Evolutionary conservation across 2,113 vertebrate species (phyloP).

Genomic region (Pangasianodon hypophthalmus): DNA sequence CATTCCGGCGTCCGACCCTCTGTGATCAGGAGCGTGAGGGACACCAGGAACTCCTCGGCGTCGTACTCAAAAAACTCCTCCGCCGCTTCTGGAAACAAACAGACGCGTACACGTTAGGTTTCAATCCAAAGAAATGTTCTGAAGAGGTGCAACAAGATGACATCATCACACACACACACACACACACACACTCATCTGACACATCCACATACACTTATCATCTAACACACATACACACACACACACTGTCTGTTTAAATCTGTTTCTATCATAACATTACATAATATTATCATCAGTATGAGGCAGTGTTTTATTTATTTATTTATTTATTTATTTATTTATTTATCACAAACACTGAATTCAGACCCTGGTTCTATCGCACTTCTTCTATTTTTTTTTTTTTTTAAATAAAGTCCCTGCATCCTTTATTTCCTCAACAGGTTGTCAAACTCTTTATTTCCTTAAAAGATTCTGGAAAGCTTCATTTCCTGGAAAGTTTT

Average conservation of each 20-base stretch:
- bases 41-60: conserved; percentile 95
- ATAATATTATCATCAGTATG: background rate
- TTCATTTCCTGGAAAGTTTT: background rate
- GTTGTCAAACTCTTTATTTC: background rate
- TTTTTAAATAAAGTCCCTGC: background rate
- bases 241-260: background rate
- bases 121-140: background rate
- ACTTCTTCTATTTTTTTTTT: background rate
- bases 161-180: conserved; percentile 1
- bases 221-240: conserved; percentile 9
- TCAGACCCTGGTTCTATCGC: background rate
- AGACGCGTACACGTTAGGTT: background rate
- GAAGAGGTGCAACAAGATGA: background rate
- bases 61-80: conserved; percentile 98
- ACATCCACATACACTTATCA: conserved; percentile 1
- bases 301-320: background rate
- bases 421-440: background rate
- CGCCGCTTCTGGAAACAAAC: conserved; percentile 77
- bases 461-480: background rate
- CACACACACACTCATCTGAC: conserved; percentile 1
- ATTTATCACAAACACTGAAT: background rate
- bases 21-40: conserved; percentile 93
- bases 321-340: background rate
- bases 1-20: conserved; percentile 95
- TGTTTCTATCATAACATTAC: background rate